Evolutionary conservation across 2,797 vertebrate species (phyloP).

Genomic region (Sebastolobus alascanus): DNA sequence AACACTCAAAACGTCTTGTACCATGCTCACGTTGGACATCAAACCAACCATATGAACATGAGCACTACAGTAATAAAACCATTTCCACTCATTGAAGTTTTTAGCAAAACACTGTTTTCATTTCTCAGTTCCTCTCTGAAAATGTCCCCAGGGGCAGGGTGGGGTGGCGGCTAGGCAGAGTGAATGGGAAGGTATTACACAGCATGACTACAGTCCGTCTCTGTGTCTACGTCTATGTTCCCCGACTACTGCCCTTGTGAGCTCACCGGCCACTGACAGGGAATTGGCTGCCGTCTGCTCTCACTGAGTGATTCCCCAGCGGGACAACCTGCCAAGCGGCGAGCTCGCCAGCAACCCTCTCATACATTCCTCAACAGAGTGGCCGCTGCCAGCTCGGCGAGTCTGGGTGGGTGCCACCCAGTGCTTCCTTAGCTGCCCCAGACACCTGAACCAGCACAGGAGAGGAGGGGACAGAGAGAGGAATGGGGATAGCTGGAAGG

Average conservation of each 20-base stretch:
- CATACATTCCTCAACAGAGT: slow-evolving; percentile 73
- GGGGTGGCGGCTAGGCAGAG: slow-evolving; percentile 43
- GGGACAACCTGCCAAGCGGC: slow-evolving; percentile 66
- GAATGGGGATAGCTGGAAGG: slow-evolving; percentile 42
- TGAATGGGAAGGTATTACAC: slow-evolving; percentile 73
- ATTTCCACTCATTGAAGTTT: slow-evolving; percentile 58
- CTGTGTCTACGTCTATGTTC: slow-evolving; percentile 60
- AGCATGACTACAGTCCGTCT: slow-evolving; percentile 67
- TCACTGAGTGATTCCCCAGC: slow-evolving; percentile 72
- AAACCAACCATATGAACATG: slow-evolving; percentile 37
- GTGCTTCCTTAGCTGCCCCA: slow-evolving; percentile 68
- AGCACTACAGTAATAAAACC: slow-evolving; percentile 40
- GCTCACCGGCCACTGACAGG: slow-evolving; percentile 75
- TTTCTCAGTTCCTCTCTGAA: slow-evolving; percentile 57
- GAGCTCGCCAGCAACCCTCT: slow-evolving; percentile 66
- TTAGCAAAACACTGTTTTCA: slow-evolving; percentile 56
- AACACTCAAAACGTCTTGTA: slow-evolving; percentile 19
- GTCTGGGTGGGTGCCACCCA: slow-evolving; percentile 76
- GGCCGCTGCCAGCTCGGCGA: slow-evolving; percentile 61
- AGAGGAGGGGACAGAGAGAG: slow-evolving; percentile 38
- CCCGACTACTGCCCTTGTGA: slow-evolving; percentile 66
- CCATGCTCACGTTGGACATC: slow-evolving; percentile 8
- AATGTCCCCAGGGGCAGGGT: slow-evolving; percentile 49
- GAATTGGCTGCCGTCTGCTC: slow-evolving; percentile 68
- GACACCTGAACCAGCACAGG: slow-evolving; percentile 81